Conservation (phyloP, 2,113 vertebrate species). For the Leucosticte australis region DNA sequence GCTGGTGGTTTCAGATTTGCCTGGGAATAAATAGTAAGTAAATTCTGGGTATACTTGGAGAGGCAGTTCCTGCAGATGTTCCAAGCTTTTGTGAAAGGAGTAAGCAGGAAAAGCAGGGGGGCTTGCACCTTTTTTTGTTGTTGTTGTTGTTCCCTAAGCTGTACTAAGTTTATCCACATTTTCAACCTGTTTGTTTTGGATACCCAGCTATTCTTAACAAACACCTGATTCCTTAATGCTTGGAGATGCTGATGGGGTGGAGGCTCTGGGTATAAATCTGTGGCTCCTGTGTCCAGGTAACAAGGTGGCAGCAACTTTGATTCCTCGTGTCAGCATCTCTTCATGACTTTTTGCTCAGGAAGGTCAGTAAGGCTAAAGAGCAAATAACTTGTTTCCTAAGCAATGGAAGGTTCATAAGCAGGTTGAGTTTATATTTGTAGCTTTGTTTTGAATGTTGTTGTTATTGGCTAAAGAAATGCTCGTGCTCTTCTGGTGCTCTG, state of each 20-base stretch:
- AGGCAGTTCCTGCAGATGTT: background rate
- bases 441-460: background rate
- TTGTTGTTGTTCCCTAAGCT: background rate
- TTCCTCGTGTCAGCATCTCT: background rate
- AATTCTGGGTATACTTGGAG: background rate
- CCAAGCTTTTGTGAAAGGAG: background rate
- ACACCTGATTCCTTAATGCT: background rate
- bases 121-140: background rate
- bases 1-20: background rate
- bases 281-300: background rate
- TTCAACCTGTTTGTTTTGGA: background rate
- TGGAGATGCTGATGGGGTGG: background rate
- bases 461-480: constrained; percentile 1
- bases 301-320: background rate
- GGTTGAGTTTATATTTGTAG: constrained; percentile 14
- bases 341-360: background rate
- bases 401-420: background rate
- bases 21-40: constrained; percentile 23
- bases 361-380: background rate
- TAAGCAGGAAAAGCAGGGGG: background rate
- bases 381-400: background rate
- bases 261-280: background rate
- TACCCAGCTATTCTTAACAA: background rate
- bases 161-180: background rate
- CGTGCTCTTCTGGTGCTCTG: background rate